These are phyloP conservation scores for Drosophila nebulosa DNA, from an alignment of 1,140 invertebrate species.

Conservation along the genomic window DNA sequence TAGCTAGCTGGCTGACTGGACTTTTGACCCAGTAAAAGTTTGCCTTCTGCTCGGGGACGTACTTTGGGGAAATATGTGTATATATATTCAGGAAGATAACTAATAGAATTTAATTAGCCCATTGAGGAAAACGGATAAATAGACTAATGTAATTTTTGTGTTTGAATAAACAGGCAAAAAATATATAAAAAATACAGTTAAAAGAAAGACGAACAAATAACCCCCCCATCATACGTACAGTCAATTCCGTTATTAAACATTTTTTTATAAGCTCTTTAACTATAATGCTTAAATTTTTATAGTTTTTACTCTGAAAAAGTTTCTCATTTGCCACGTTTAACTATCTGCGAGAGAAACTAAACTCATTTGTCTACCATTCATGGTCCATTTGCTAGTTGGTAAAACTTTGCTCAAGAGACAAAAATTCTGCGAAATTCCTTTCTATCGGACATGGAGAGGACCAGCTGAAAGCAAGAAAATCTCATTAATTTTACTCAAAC, in stretches of 20 bases:
- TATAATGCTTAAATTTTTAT: not conserved
- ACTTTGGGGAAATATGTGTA: conserved; percentile 1
- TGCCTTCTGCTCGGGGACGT: not conserved
- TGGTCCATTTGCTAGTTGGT: not conserved
- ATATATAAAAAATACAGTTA: not conserved
- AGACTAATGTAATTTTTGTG: conserved; percentile 2
- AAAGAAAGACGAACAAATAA: not conserved
- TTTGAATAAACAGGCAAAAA: not conserved
- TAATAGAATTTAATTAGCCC: conserved; percentile 12
- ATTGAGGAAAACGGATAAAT: not conserved
- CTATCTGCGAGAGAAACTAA: not conserved
- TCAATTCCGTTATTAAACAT: not conserved
- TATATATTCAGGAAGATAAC: conserved; percentile 1
- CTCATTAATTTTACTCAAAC: not conserved
- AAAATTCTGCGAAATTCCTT: not conserved
- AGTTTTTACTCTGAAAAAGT: not conserved
- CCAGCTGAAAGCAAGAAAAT: not conserved
- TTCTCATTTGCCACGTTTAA: not conserved
- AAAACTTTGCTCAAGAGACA: not conserved
- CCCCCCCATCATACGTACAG: not conserved
- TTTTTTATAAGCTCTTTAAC: not conserved
- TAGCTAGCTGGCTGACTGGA: not conserved
- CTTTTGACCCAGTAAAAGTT: not conserved
- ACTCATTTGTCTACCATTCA: not conserved
- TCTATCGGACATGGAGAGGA: not conserved